Conservation (phyloP, 2,797 vertebrate species). For the Falco cherrug region DNA sequence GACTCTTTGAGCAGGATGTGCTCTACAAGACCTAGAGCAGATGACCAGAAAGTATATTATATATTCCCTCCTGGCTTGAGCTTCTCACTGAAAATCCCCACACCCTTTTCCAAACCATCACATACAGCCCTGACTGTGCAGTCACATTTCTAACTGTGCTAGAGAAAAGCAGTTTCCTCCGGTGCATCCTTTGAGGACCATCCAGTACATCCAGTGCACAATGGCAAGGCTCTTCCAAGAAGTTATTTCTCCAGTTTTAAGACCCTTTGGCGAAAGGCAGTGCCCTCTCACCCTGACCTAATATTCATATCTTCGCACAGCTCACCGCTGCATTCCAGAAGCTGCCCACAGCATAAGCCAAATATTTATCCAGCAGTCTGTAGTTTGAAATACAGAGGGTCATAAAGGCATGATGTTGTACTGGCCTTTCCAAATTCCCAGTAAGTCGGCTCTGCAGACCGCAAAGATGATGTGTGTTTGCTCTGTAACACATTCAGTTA, state of each 20-base stretch:
- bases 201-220: background rate
- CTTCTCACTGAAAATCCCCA: background rate
- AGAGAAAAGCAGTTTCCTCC: background rate
- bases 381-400: background rate
- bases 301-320: background rate
- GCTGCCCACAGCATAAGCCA: background rate
- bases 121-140: background rate
- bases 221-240: background rate
- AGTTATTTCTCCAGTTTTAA: background rate
- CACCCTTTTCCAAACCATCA: background rate
- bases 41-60: background rate
- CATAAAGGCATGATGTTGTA: background rate
- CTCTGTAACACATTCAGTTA: background rate
- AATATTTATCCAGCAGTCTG: background rate
- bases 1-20: background rate
- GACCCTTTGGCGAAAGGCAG: background rate
- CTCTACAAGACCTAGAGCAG: background rate
- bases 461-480: background rate
- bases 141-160: background rate
- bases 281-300: background rate
- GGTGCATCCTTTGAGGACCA: background rate
- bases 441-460: background rate
- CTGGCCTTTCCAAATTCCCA: background rate
- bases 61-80: background rate
- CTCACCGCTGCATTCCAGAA: background rate